Conservation (phyloP, 1,140 invertebrate species). For the Hypothenemus hampei region DNA sequence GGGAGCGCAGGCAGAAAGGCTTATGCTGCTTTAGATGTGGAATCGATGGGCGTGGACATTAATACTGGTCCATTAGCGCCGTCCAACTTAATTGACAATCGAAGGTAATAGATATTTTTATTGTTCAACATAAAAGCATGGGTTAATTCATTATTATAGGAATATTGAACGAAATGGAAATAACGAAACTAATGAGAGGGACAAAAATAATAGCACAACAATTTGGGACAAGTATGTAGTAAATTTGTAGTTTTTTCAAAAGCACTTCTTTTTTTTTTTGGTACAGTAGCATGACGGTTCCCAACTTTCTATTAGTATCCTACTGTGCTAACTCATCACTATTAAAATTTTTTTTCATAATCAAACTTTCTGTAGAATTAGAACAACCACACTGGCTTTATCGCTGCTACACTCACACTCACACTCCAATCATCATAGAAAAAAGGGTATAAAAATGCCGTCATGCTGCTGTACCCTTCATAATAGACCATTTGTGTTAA, state of each 20-base stretch:
- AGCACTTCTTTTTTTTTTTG: background rate
- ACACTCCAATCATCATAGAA: no score
- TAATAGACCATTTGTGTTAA: background rate
- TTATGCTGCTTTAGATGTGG: slow-evolving; percentile 61
- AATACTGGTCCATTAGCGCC: slow-evolving; percentile 55
- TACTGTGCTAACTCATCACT: slow-evolving; percentile 16
- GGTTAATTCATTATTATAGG: slow-evolving; percentile 34
- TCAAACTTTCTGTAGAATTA: no score
- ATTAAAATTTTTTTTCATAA: no score
- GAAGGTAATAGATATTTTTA: slow-evolving; percentile 28
- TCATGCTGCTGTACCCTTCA: slow-evolving; percentile 25
- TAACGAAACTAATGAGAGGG: slow-evolving; percentile 33
- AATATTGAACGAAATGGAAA: slow-evolving; percentile 41
- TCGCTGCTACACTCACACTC: no score
- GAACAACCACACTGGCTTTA: slow-evolving; percentile 2
- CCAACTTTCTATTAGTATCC: background rate
- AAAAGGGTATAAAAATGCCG: slow-evolving; percentile 15
- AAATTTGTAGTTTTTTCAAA: background rate
- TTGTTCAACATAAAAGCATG: background rate
- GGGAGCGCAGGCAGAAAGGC: slow-evolving; percentile 50
- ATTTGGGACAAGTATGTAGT: slow-evolving; percentile 40
- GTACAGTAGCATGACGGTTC: slow-evolving; percentile 28
- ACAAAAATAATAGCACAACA: slow-evolving; percentile 36
- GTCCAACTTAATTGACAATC: slow-evolving; percentile 49
- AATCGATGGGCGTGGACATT: slow-evolving; percentile 68